Base-by-base conservation (phyloP, 2,888 invertebrate species). In the Andrena flavipes region DNA sequence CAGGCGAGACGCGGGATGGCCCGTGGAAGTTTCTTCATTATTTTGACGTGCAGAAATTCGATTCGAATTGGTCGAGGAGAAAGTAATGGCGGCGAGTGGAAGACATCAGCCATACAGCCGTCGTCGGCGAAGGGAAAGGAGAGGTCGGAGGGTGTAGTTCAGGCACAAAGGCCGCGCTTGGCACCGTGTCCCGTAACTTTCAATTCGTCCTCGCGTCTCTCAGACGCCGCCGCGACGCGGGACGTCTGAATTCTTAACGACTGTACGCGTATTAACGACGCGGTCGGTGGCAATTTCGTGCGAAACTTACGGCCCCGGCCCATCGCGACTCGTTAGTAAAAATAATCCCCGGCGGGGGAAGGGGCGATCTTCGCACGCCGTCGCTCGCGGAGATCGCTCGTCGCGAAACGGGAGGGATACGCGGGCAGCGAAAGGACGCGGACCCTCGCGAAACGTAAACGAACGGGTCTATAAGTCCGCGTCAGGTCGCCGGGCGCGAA, bases 401-500 rank as follows among this genome's bases (percentile, higher is more conserved):
- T 63, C 33, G 60, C 23, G 67, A 23, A 4, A 23, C 56, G 13
- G 49, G n/a, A n/a, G 59, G 29, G 63, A 54, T 30, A 62, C 59
- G 56, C 65, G 54, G 10, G 67, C 16, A 68, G 60, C 35, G 73
- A 64, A 56, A 51, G 64, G 62, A 20, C 7, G 56, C 35, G 65
- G 42, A 60, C 42, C 48, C 63, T 29, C 62, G 54, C 51, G 76
- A 71, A 76, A 77, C 75, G 87, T 84, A 81, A 88, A 91, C 89
- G 89, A 89, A 90, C 89, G 91, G 89, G 88, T 90, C 90, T 89
- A 91, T 89, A 89, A 89, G 87, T 89, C 80, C 84, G 85, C 83
- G 90, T 87, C 89, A 86, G 85, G 86, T 85, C 80, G 84, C 81
- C 70, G 84, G 86, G 85, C 87, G 89, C 89, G 90, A 91, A 91